Evolutionary conservation across 2,888 invertebrate species (phyloP).

Genomic region (Geophilus truncorum): DNA sequence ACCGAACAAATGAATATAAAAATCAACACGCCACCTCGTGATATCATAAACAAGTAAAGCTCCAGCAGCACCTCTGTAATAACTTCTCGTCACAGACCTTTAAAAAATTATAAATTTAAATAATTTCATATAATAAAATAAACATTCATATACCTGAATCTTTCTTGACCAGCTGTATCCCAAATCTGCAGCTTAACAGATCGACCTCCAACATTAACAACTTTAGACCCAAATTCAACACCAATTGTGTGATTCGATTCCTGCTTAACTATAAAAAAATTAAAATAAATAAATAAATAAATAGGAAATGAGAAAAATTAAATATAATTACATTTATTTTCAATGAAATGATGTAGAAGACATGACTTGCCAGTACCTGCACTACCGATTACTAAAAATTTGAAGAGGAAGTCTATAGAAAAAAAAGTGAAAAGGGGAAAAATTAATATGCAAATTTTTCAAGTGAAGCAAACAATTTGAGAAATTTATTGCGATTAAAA

Average conservation of each 20-base stretch:
- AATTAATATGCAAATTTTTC: background rate
- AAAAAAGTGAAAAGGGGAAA: constrained; percentile 27
- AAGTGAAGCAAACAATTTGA: background rate
- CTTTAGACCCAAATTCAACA: constrained; percentile 81
- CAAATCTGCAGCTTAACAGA: constrained; percentile 75
- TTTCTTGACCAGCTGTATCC: constrained; percentile 59
- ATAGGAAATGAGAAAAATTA: background rate
- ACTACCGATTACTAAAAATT: constrained; percentile 78
- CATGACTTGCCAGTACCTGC: constrained; percentile 80
- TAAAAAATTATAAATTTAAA: constrained; percentile 37
- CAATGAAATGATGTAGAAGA: constrained; percentile 75
- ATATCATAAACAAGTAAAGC: constrained; percentile 54
- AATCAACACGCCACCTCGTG: constrained; percentile 41
- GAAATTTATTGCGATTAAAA: background rate
- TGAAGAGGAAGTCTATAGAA: constrained; percentile 67
- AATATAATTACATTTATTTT: constrained; percentile 69
- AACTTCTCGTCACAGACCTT: constrained; percentile 66
- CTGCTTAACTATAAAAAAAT: constrained; percentile 62
- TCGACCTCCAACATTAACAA: constrained; percentile 74
- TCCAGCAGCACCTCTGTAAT: constrained; percentile 61
- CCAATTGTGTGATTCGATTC: constrained; percentile 80
- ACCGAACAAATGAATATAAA: background rate
- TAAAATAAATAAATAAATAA: background rate
- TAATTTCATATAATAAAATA: background rate
- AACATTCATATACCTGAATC: constrained; percentile 46